phyloP scores from a whole-genome alignment of 2,888 invertebrate genomes.

The Sesia bembeciformis region DNA sequence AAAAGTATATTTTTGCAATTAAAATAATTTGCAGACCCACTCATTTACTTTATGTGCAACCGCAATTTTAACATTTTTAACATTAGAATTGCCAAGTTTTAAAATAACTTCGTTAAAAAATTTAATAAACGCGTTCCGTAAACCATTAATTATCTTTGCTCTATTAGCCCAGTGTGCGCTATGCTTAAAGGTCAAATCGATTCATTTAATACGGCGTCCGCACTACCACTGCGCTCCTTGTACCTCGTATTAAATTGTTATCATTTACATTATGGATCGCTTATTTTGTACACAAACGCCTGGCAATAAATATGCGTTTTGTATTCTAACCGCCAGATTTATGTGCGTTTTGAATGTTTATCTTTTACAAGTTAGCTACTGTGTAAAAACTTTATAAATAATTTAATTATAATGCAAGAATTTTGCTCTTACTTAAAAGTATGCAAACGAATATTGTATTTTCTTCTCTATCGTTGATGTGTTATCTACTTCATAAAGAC shows the following conservation, averaged over 20 bases:
- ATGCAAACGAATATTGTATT: too few relatives aligned
- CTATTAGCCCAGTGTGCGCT: conserved; percentile 14
- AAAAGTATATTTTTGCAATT: too few relatives aligned
- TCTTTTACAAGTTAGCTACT: neutral
- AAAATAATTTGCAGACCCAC: too few relatives aligned
- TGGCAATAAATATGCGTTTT: conserved; percentile 38
- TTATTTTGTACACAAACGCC: conserved; percentile 45
- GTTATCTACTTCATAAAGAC: too few relatives aligned
- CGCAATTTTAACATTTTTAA: too few relatives aligned
- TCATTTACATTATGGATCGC: conserved; percentile 61
- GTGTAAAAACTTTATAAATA: too few relatives aligned
- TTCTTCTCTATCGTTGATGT: too few relatives aligned
- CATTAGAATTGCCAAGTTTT: neutral
- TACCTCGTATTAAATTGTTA: conserved; percentile 48
- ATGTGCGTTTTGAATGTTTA: neutral
- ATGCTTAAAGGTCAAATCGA: conserved; percentile 29
- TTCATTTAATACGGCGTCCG: conserved; percentile 30
- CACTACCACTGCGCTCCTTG: conserved; percentile 29
- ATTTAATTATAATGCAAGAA: too few relatives aligned
- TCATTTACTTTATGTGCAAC: too few relatives aligned
- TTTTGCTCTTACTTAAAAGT: too few relatives aligned
- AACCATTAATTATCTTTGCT: neutral
- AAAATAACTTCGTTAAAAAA: neutral
- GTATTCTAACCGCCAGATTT: conserved; percentile 1
- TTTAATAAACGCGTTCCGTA: neutral